Conservation (phyloP, 1,140 invertebrate genomes). For the Drosophila hydei region DNA sequence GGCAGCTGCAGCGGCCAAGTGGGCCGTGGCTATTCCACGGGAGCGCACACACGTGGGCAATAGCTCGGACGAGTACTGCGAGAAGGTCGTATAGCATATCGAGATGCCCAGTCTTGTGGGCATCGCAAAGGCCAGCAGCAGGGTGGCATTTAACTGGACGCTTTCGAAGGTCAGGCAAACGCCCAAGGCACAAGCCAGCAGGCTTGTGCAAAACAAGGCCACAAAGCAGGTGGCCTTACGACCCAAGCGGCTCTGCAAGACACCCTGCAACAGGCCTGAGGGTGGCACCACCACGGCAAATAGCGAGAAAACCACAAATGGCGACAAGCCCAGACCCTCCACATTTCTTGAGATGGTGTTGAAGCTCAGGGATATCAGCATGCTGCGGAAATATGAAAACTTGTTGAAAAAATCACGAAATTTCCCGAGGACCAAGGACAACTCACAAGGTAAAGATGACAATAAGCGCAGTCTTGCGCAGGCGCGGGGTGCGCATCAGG, state of each 20-base stretch:
- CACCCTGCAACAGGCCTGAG: conserved; percentile 61
- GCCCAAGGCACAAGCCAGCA: conserved; percentile 73
- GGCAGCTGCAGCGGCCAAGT: conserved; percentile 60
- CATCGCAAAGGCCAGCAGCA: conserved; percentile 64
- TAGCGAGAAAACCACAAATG: conserved; percentile 72
- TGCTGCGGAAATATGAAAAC: conserved; percentile 26
- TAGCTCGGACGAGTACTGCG: conserved; percentile 65
- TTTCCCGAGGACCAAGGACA: background rate
- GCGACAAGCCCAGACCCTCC: conserved; percentile 64
- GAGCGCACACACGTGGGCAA: conserved; percentile 69
- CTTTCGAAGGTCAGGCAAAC: conserved; percentile 56
- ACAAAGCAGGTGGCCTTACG: conserved; percentile 64
- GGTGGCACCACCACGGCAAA: conserved; percentile 64
- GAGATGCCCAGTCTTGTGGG: conserved; percentile 68
- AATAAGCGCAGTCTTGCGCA: conserved; percentile 50
- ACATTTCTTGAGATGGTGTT: conserved; percentile 68
- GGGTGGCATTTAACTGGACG: conserved; percentile 46
- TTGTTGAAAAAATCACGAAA: background rate
- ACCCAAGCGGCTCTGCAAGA: conserved; percentile 62
- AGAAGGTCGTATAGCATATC: conserved; percentile 66
- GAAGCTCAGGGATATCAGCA: conserved; percentile 62
- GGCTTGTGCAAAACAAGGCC: conserved; percentile 53
- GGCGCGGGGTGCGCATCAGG: conserved; percentile 52
- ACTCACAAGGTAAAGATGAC: conserved; percentile 63
- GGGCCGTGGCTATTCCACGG: conserved; percentile 61